A percentile compares a stretch with the other conserved stretches of the same genome.
These are phyloP conservation scores for Melanocharis versteri DNA, from an alignment of 2,113 vertebrate genomes.

Conservation along the genomic window DNA sequence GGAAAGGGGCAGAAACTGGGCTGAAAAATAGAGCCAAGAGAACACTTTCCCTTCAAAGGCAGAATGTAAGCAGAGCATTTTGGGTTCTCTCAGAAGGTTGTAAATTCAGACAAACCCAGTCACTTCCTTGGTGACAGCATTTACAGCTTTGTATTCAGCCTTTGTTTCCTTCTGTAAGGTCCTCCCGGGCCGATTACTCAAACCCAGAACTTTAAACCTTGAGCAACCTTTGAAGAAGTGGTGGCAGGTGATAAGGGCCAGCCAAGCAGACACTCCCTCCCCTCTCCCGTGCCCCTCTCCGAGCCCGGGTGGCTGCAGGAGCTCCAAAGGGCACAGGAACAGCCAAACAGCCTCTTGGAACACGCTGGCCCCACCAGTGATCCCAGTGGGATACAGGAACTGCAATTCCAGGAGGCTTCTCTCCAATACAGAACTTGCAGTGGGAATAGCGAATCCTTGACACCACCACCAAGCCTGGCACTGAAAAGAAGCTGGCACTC, in stretches of 20 bases:
- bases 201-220: conserved; percentile 56
- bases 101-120: background rate
- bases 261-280: background rate
- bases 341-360: background rate
- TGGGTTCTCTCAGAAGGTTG: background rate
- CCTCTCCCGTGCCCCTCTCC: background rate
- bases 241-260: conserved; percentile 17
- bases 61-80: background rate
- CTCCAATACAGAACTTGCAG: no score
- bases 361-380: background rate
- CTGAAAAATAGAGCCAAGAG: background rate
- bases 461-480: background rate
- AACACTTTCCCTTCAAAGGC: background rate
- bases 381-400: background rate
- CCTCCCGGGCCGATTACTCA: background rate
- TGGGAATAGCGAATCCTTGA: background rate
- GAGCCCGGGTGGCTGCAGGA: background rate
- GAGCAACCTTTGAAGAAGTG: conserved; percentile 5
- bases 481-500: background rate
- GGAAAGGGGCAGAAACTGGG: background rate
- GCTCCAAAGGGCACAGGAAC: background rate
- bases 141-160: conserved; percentile 16
- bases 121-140: conserved; percentile 21
- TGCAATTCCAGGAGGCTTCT: background rate
- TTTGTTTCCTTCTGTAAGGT: conserved; percentile 15